Evolutionary conservation across 2,888 invertebrate species (phyloP).

Genomic region (Callinectes sapidus): DNA sequence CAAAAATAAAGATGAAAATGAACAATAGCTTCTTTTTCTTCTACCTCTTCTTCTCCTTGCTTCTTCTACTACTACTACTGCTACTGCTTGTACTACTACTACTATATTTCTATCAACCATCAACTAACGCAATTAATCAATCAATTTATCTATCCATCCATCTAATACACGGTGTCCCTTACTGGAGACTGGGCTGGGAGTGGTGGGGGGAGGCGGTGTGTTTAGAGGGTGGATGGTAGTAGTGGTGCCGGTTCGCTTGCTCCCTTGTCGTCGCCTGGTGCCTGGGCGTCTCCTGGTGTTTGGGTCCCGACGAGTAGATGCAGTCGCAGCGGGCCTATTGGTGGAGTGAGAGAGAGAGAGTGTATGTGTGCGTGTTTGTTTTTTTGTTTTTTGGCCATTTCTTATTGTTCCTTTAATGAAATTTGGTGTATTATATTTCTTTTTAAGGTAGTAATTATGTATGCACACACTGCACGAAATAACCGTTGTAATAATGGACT

Average conservation of each 20-base stretch:
- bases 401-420: too few relatives aligned
- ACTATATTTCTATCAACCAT: neutral
- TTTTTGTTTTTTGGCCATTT: too few relatives aligned
- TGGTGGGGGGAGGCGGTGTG: slow-evolving; percentile 90
- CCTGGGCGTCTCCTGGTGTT: slow-evolving; percentile 40
- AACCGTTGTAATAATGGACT: too few relatives aligned
- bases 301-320: slow-evolving; percentile 4
- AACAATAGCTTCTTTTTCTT: neutral
- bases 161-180: neutral
- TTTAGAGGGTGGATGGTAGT: slow-evolving; percentile 74
- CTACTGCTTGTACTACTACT: neutral
- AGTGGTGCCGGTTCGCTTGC: slow-evolving; percentile 76
- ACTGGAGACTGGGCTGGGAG: slow-evolving; percentile 79
- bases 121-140: neutral
- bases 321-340: neutral
- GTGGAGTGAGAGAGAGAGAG: neutral
- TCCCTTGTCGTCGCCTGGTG: slow-evolving; percentile 76
- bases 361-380: too few relatives aligned
- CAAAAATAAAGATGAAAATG: too few relatives aligned
- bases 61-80: neutral
- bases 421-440: too few relatives aligned
- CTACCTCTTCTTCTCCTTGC: neutral
- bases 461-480: too few relatives aligned
- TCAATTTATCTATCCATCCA: neutral
- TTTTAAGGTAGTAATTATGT: too few relatives aligned